Base-by-base conservation (phyloP, 1,140 invertebrate species). In the Bombus balteatus region DNA sequence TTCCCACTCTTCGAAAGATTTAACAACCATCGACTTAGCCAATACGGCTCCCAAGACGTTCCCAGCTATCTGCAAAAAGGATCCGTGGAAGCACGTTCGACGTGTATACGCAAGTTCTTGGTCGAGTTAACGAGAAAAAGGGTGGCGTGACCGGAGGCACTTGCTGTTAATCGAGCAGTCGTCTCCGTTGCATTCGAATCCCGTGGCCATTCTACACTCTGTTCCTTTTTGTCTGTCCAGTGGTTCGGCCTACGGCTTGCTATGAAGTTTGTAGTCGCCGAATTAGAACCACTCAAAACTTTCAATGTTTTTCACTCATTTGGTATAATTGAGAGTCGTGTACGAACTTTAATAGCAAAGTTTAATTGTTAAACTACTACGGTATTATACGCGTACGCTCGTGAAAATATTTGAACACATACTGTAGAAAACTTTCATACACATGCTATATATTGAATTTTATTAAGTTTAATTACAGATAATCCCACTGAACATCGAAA, bases 141-240 rank as follows among this genome's bases (percentile, higher is more conserved):
- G 47, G 47, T 73, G 37, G 43, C 68, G 68, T 72, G 80, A 81
- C 53, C 80, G 39, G 37, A 62, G 70, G 80, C 80, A 73, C 25
- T 74, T 71, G 81, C 41, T 81, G 43, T 71, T 71, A 71, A 66
- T 71, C 80, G 80, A 47, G 25, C 71, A 65, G 28, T 22, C 65
- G 62, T 65, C 39, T 66, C 22, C 41, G 32, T 79, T 43, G 39
- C 62, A 79, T 68, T 66, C 77, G 39, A 81, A 53, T 71, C 34
- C 34, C 43, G 43, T 25, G 43, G 47, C 22, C 73, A 18, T 71
- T 47, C 1, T 22, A 28, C 57, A 43, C 75, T 25, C 37, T 28
- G 32, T 78, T 53, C 28, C 18, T 68, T 53, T 57, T 43, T 53
- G 18, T 25, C 57, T 37, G 4, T 41, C 22, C 13, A 9, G 12